These are phyloP conservation scores for Phocoena sinus DNA, from an alignment of 2,113 vertebrate genomes.

Conservation along the genomic window DNA sequence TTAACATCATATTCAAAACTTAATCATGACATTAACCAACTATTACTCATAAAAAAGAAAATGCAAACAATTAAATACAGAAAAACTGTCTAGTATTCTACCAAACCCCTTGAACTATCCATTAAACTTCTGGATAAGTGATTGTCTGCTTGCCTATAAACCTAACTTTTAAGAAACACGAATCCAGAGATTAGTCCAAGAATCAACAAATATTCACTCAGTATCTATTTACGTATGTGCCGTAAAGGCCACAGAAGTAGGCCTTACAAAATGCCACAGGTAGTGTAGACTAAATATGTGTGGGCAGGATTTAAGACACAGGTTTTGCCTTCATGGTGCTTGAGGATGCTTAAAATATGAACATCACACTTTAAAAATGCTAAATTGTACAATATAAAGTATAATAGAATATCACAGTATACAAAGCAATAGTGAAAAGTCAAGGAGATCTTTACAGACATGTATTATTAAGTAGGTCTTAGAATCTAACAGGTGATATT, in stretches of 20 bases:
- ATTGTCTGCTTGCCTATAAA: neutral
- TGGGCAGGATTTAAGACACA: neutral
- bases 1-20: neutral
- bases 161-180: slow-evolving; percentile 8
- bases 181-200: neutral
- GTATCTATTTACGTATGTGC: neutral
- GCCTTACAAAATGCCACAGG: neutral
- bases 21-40: neutral
- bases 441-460: neutral
- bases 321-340: neutral
- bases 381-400: neutral
- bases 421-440: neutral
- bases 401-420: neutral
- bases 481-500: neutral
- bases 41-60: neutral
- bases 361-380: neutral
- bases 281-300: neutral
- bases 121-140: neutral
- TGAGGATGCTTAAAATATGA: neutral
- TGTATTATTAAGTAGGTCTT: neutral
- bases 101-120: neutral
- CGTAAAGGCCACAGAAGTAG: neutral
- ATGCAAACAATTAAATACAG: neutral
- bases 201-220: neutral
- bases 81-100: neutral